Evolutionary conservation across 1,140 invertebrate species (phyloP).

Genomic region (Ips nitidus): DNA sequence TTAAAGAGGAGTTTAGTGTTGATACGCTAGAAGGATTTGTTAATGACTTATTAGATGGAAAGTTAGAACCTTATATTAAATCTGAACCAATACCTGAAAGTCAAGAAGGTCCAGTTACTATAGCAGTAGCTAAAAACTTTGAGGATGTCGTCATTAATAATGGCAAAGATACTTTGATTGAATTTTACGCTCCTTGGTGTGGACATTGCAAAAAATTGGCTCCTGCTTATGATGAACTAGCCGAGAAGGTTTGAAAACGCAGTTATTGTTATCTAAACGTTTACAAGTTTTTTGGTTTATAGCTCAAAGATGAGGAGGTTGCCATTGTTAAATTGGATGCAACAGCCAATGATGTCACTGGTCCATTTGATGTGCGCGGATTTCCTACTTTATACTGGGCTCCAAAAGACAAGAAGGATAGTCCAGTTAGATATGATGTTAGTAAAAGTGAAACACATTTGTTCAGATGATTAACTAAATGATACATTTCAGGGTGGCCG

Average conservation of each 20-base stretch:
- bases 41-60: conserved; percentile 78
- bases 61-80: conserved; percentile 91
- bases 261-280: not conserved
- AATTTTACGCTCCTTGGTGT: conserved; percentile 99
- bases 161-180: conserved; percentile 90
- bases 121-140: conserved; percentile 96
- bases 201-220: conserved; percentile 97
- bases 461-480: conserved; percentile 2
- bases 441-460: conserved; percentile 42
- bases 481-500: conserved; percentile 75
- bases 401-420: conserved; percentile 79
- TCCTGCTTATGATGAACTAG: conserved; percentile 93
- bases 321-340: conserved; percentile 98
- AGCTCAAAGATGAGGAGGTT: conserved; percentile 85
- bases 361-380: conserved; percentile 89
- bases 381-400: conserved; percentile 98
- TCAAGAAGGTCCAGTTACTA: conserved; percentile 82
- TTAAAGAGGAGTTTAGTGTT: conserved; percentile 89
- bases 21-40: conserved; percentile 89
- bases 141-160: conserved; percentile 92
- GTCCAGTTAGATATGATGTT: conserved; percentile 89
- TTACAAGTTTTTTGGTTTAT: conserved; percentile 29
- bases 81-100: conserved; percentile 90
- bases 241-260: conserved; percentile 70
- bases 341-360: conserved; percentile 96